Evolutionary conservation across 1,140 invertebrate species (phyloP).

Genomic region (Sweltsa coloradensis): DNA sequence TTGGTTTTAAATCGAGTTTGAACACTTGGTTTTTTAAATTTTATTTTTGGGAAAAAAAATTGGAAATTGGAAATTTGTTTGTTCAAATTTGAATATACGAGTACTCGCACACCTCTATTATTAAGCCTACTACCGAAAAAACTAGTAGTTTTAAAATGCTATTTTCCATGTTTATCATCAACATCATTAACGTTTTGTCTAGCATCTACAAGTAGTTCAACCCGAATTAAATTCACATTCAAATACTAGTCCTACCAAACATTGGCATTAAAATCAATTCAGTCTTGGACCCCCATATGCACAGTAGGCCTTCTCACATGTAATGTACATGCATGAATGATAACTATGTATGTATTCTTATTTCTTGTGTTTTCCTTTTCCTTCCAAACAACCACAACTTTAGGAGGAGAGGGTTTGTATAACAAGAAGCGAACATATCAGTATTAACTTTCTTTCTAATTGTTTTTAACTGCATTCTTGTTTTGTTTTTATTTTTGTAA

Average conservation of each 20-base stretch:
- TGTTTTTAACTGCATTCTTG: not conserved
- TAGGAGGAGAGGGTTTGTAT: constrained; percentile 11
- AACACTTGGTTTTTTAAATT: too few relatives aligned
- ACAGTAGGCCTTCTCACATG: not conserved
- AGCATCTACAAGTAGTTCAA: not conserved
- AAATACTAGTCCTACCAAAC: not conserved
- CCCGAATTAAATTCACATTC: not conserved
- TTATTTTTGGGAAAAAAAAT: too few relatives aligned
- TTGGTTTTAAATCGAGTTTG: too few relatives aligned
- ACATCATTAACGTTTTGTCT: too few relatives aligned
- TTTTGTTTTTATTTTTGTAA: constrained; percentile 1
- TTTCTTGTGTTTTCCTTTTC: constrained; percentile 6
- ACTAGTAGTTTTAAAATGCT: too few relatives aligned
- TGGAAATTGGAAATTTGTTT: too few relatives aligned
- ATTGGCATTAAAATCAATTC: not conserved
- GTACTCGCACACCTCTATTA: too few relatives aligned
- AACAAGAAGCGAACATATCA: constrained; percentile 10
- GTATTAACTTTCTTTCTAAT: constrained; percentile 4
- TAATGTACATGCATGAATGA: not conserved
- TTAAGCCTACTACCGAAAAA: too few relatives aligned
- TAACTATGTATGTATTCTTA: constrained; percentile 1
- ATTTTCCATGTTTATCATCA: too few relatives aligned
- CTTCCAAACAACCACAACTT: too few relatives aligned
- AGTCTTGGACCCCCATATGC: not conserved
- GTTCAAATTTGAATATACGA: too few relatives aligned